Evolutionary conservation across 64 coral and sea anemone genomes (phyloP), one percentile per base, ranked within the genome.

Genomic region (Anthopleura sola): DNA sequence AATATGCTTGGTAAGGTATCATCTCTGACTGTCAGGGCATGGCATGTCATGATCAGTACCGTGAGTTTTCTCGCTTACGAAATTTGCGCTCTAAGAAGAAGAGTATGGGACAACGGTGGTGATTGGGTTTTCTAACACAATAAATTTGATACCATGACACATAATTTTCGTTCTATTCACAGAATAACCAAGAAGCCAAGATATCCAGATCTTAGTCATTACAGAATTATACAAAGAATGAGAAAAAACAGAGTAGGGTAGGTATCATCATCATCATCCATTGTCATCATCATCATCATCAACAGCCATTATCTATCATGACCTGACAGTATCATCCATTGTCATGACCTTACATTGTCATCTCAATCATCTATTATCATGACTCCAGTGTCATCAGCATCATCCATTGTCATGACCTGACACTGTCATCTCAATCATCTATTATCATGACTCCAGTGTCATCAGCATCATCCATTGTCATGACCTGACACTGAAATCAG

Each of bases 181-280:
- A 98, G 96, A 57, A 85, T 98, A 53, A 98, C 92, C 74, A 81
- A 86, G 29, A 94, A 77, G 50, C 82, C 86, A 55, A 92, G 87
- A 40, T 92, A 98, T 86, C 96, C 96, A 18, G 96, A 98, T 82
- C 49, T 94, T 32, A 98, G 96, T 64, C 90, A 98, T 75, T 98
- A 98, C 92, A 94, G 86, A 55, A 36, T 86, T 3, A 94, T 98
- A 36, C 86, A 93, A 84, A 91, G 92, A 81, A 94, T 93, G 91
- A 98, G 88, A 75, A 89, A 74, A 57, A 94, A 90, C 39, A 81
- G 81, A 51, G 85, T 92, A 50, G 87, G 78, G 94, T 96, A 66
- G 53, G 92, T 60, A 82, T 15, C 50, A 23, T 14, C n/a, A 13
- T 6, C 58, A 62, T 62, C n/a, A 62, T 10, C 58, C 16, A 11